Percentiles rank a stretch among this genome's conserved stretches.
Evolutionary conservation across 2,888 invertebrate genomes (phyloP).

Genomic region (Netelia fuscicornis): DNA sequence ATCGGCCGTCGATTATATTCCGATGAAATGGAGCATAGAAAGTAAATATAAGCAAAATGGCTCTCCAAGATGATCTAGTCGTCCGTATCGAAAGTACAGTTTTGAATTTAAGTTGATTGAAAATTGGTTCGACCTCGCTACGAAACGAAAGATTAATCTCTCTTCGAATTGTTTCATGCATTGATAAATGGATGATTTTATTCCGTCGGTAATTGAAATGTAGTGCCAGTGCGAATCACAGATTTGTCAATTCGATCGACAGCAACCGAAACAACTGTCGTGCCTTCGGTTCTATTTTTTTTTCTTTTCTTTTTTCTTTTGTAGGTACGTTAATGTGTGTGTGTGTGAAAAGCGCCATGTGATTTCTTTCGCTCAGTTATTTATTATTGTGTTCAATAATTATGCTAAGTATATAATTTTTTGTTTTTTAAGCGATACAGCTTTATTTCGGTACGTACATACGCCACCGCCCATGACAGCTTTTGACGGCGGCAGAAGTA

Average conservation of each 20-base stretch:
- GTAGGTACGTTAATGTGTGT: conserved; percentile 15
- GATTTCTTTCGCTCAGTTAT: conserved; percentile 78
- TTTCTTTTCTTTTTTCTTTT: conserved; percentile 12
- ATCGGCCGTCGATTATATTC: conserved; percentile 54
- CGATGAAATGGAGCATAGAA: conserved; percentile 11
- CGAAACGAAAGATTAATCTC: neutral
- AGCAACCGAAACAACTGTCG: neutral
- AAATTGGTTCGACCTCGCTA: conserved; percentile 31
- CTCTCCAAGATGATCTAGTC: conserved; percentile 71
- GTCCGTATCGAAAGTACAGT: conserved; percentile 8
- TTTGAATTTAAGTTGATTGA: conserved; percentile 16
- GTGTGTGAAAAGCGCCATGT: conserved; percentile 70
- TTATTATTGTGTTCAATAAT: conserved; percentile 70
- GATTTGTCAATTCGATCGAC: conserved; percentile 4
- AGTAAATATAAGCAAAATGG: conserved; percentile 29
- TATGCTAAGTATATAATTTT: conserved; percentile 24
- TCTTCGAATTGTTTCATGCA: neutral
- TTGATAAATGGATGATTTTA: conserved; percentile 7
- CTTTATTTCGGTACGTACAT: conserved; percentile 35
- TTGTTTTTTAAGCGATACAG: conserved; percentile 1
- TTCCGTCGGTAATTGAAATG: neutral
- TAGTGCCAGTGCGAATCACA: neutral
- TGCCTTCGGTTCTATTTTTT: conserved; percentile 8
- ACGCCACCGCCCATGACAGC: conserved; percentile 16
- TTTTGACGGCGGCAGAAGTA: conserved; percentile 34